Evolutionary conservation across 1,140 invertebrate genomes (phyloP).

Genomic region (Drosophila sp.): DNA sequence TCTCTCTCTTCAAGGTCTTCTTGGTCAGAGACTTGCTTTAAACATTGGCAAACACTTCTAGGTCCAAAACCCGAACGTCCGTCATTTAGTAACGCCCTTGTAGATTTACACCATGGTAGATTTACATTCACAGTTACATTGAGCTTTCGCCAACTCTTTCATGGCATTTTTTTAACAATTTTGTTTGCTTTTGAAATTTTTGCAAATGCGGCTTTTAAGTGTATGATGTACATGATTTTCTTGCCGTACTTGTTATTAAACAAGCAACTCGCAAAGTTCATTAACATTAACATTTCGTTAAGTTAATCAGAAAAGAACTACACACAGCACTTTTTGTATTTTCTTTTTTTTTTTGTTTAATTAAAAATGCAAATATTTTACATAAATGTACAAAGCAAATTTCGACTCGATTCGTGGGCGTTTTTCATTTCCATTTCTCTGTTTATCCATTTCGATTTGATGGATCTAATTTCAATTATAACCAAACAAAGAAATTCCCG

Average conservation of each 20-base stretch:
- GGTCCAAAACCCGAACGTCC: constrained; percentile 10
- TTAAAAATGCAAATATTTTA: constrained; percentile 71
- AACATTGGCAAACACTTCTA: constrained; percentile 41
- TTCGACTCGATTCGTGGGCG: constrained; percentile 33
- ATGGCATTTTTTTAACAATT: constrained; percentile 17
- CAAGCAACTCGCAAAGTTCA: constrained; percentile 71
- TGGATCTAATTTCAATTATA: constrained; percentile 42
- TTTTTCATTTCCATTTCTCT: constrained; percentile 17
- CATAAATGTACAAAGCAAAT: constrained; percentile 18
- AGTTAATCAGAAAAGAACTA: constrained; percentile 28
- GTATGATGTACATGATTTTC: constrained; percentile 41
- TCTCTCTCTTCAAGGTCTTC: neutral
- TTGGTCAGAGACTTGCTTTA: constrained; percentile 2
- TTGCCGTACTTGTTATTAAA: constrained; percentile 64
- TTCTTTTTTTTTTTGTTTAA: constrained; percentile 33
- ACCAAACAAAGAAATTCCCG: constrained; percentile 31
- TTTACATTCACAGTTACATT: constrained; percentile 9
- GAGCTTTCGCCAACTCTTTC: constrained; percentile 7
- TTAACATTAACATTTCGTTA: constrained; percentile 70
- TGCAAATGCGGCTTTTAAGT: constrained; percentile 55
- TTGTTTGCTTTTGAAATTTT: constrained; percentile 36
- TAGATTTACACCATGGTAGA: constrained; percentile 2
- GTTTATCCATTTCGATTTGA: constrained; percentile 13
- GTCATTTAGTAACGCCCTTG: constrained; percentile 35
- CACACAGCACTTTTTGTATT: constrained; percentile 53